phyloP scores from a whole-genome alignment of 2,888 invertebrate species.

The Noctuana brunneofusca region DNA sequence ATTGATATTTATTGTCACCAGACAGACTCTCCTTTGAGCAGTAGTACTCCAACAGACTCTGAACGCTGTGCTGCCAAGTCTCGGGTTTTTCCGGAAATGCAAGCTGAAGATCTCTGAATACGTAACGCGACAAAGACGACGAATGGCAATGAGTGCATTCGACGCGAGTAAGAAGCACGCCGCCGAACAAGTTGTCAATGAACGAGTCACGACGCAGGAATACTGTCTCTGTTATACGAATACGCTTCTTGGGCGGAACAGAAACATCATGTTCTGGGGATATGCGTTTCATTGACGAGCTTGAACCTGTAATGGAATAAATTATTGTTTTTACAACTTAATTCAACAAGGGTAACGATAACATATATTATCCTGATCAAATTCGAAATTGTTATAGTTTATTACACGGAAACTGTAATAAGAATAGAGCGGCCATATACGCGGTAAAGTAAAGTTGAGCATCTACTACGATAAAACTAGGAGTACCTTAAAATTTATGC shows the following conservation, averaged over 20 bases:
- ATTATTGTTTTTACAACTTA: background rate
- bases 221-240: constrained; percentile 50
- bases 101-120: constrained; percentile 90
- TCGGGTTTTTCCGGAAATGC: constrained; percentile 86
- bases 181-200: constrained; percentile 88
- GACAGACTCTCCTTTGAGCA: constrained; percentile 89
- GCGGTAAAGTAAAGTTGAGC: too few relatives aligned
- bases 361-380: background rate
- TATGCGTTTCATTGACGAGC: constrained; percentile 51
- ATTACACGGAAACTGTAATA: too few relatives aligned
- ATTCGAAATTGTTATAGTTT: background rate
- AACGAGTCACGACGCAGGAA: constrained; percentile 59
- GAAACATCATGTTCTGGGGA: constrained; percentile 41
- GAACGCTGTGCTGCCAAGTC: constrained; percentile 83
- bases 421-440: too few relatives aligned
- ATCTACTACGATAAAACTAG: too few relatives aligned
- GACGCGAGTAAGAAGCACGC: constrained; percentile 88
- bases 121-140: constrained; percentile 88
- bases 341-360: background rate
- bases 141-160: constrained; percentile 88
- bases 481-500: too few relatives aligned
- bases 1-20: constrained; percentile 92
- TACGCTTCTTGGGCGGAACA: constrained; percentile 54
- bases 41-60: constrained; percentile 90
- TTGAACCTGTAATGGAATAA: constrained; percentile 48